Base-by-base conservation (phyloP, 2,888 invertebrate species). In the Malacosoma neustria region DNA sequence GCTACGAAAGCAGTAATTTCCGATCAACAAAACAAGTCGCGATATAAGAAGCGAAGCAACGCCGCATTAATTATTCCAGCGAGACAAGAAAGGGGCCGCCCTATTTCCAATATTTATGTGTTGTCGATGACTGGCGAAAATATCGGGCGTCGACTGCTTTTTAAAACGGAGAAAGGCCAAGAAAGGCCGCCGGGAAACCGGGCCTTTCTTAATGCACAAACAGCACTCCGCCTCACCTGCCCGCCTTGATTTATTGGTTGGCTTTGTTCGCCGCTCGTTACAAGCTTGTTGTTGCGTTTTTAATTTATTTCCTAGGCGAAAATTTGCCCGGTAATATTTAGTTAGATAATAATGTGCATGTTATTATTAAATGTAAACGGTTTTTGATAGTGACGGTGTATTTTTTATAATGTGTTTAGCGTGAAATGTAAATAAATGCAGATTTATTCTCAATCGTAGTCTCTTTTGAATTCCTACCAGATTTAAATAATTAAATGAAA, bases 41-140 rank as follows among this genome's bases (percentile, higher is more conserved):
- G 74, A 77, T 75, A 74, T 69, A 68, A 76, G 76, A 74, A 73
- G 71, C 81, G 76, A 74, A 73, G 71, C 81, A 67, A 70, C 67
- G 64, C 62, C 61, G 74, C 80, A 79, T 82, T 85, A 85, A 85
- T 85, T 85, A 85, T 82, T 76, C 80, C 63, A 51, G 61, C 72
- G 65, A 84, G 80, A 82, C 82, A 82, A 85, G 85, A 82, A 84
- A 81, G 75, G 79, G 77, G 75, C 72, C 72, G 74, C 77, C 74
- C 81, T 77, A 82, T 80, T 85, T 80, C 77, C 84, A 80, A 85
- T 87, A 87, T 87, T 87, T 87, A 87, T 87, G 87, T 85, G 82
- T 84, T 85, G 82, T 71, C 84, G 80, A 85, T 87, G 87, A 87
- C 87, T 58, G 61, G 80, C 85, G 70, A 76, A 84, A 85, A 82